Evolutionary conservation across 2,113 vertebrate genomes (phyloP).

Genomic region (Solenodon paradoxus): DNA sequence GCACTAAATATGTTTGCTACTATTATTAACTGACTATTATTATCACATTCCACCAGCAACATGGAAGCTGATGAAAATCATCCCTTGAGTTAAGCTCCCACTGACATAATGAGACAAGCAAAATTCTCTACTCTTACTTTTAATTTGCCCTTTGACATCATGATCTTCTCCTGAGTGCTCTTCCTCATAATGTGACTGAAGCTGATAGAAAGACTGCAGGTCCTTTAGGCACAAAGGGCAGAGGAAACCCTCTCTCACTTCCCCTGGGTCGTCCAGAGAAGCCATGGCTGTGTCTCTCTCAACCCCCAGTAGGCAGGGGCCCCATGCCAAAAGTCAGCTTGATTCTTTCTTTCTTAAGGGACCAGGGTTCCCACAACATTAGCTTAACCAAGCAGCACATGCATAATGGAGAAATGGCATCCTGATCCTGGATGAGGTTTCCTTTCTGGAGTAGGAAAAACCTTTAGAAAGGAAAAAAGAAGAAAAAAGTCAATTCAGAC

Average conservation of each 20-base stretch:
- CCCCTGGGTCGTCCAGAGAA: constrained; percentile 89
- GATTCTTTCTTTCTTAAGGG: neutral
- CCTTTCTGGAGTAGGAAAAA: constrained; percentile 32
- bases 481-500: neutral
- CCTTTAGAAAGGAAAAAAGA: constrained; percentile 20
- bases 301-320: neutral
- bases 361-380: neutral
- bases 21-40: neutral
- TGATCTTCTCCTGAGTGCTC: constrained; percentile 92
- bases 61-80: neutral
- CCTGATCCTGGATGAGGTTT: neutral
- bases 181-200: constrained; percentile 95
- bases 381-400: neutral
- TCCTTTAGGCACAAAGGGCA: constrained; percentile 97
- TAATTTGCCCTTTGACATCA: constrained; percentile 91
- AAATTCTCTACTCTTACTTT: constrained; percentile 84
- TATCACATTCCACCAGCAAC: neutral
- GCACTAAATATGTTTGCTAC: neutral
- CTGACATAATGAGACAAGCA: neutral
- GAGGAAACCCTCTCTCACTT: constrained; percentile 95
- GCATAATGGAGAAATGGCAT: neutral
- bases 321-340: constrained; percentile 51
- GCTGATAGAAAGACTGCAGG: constrained; percentile 95
- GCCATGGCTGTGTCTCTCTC: constrained; percentile 84
- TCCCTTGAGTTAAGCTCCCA: neutral